Percentiles rank a stretch among this genome's conserved stretches.
phyloP scores from a whole-genome alignment of 2,797 vertebrate genomes.

The Hyperoplus immaculatus region DNA sequence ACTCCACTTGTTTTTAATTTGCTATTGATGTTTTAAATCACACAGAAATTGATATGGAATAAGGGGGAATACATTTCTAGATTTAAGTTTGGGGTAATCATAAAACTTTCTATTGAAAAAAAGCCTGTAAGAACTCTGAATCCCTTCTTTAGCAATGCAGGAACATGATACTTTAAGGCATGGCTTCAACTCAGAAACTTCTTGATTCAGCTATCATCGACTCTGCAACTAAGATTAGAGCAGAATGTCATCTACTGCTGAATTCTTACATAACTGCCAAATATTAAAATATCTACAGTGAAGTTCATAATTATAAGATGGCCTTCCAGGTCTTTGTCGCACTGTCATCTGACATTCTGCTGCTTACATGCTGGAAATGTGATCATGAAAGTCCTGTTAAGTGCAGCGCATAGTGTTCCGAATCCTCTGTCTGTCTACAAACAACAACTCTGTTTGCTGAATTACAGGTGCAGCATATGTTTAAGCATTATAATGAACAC shows the following conservation, averaged over 20 bases:
- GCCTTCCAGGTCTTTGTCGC: constrained; percentile 63
- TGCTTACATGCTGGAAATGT: constrained; percentile 54
- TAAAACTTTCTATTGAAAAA: constrained; percentile 33
- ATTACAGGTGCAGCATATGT: constrained; percentile 45
- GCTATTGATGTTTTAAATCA: constrained; percentile 26
- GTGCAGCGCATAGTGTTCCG: constrained; percentile 3
- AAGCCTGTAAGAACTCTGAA: constrained; percentile 33
- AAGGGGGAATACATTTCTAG: background rate
- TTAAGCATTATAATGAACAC: constrained; percentile 60
- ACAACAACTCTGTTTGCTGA: constrained; percentile 26
- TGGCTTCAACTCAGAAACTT: constrained; percentile 63
- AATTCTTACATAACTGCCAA: constrained; percentile 71
- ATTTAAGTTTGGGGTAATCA: constrained; percentile 19
- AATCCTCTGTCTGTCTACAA: constrained; percentile 33
- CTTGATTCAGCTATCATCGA: constrained; percentile 71
- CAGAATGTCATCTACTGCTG: constrained; percentile 68
- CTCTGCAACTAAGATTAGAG: constrained; percentile 67
- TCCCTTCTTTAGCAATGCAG: constrained; percentile 57
- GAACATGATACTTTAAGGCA: constrained; percentile 74
- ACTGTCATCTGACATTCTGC: constrained; percentile 56
- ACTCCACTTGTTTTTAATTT: constrained; percentile 2
- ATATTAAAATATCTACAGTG: constrained; percentile 74
- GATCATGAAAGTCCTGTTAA: constrained; percentile 49
- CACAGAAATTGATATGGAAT: constrained; percentile 23
- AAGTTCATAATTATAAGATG: constrained; percentile 64